A percentile compares a stretch with the other conserved stretches of the same genome.
Evolutionary conservation across 2,113 vertebrate species (phyloP).

Genomic region (Ptychochromis oligacanthus): DNA sequence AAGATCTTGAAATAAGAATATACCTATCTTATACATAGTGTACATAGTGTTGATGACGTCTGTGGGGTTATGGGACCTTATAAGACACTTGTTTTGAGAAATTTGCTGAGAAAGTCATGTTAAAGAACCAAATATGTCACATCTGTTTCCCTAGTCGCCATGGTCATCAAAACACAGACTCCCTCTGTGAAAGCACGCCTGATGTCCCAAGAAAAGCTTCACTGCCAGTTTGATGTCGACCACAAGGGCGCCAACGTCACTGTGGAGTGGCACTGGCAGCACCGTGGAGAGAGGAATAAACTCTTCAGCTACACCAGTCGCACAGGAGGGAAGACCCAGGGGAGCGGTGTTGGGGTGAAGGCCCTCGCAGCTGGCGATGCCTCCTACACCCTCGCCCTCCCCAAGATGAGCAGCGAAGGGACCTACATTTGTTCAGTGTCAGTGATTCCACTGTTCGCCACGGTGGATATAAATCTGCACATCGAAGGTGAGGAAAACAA

Average conservation of each 20-base stretch:
- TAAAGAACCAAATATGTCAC: background rate
- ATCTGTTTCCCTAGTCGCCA: slow-evolving; percentile 63
- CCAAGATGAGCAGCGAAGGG: slow-evolving; percentile 66
- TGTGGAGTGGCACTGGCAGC: slow-evolving; percentile 67
- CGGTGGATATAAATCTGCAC: slow-evolving; percentile 61
- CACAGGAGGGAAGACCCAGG: slow-evolving; percentile 33
- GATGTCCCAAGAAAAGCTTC: slow-evolving; percentile 57
- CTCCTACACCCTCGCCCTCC: slow-evolving; percentile 62
- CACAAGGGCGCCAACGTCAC: slow-evolving; percentile 58
- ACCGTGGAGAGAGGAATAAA: slow-evolving; percentile 46
- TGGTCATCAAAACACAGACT: slow-evolving; percentile 71
- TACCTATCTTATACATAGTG: background rate
- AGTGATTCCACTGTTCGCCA: slow-evolving; percentile 67
- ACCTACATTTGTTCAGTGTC: slow-evolving; percentile 70
- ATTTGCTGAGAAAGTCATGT: background rate
- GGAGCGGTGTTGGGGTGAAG: slow-evolving; percentile 46
- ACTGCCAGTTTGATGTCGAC: slow-evolving; percentile 78
- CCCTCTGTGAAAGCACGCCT: slow-evolving; percentile 63
- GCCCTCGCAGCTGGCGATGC: slow-evolving; percentile 69
- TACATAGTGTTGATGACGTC: background rate
- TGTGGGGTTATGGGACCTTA: background rate
- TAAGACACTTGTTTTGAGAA: background rate
- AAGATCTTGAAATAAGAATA: background rate
- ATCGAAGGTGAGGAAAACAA: slow-evolving; percentile 72
- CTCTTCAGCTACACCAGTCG: slow-evolving; percentile 67